Percentiles rank a stretch among this genome's conserved stretches.
Conservation (phyloP, 2,797 vertebrate species). For the Xenops minutus region DNA sequence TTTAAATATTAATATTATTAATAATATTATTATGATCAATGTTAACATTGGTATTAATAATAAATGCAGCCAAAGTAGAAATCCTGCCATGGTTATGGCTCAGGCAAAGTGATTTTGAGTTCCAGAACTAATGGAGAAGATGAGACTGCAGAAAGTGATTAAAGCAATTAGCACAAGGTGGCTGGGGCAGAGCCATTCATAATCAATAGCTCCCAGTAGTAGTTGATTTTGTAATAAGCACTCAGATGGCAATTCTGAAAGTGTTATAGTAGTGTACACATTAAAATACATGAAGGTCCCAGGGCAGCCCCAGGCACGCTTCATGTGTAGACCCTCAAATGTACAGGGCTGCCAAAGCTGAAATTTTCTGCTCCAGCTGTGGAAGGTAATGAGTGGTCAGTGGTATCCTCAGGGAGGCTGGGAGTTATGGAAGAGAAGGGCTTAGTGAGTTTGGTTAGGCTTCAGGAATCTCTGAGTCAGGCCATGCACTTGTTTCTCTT, state of each 20-base stretch:
- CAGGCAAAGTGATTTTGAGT: neutral
- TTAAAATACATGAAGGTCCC: neutral
- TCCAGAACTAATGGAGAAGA: neutral
- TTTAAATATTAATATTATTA: neutral
- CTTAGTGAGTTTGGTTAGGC: neutral
- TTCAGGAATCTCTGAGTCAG: neutral
- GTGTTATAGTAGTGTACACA: accelerated
- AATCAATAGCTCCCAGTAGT: neutral
- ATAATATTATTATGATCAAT: neutral
- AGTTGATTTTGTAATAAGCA: neutral
- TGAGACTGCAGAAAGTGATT: neutral
- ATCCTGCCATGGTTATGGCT: neutral
- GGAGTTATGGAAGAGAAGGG: neutral
- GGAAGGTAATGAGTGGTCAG: neutral
- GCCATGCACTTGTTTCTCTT: neutral
- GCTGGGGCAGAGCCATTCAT: neutral
- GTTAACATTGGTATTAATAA: neutral
- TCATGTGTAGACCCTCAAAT: neutral
- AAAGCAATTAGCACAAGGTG: neutral
- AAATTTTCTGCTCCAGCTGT: neutral
- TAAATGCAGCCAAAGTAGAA: neutral
- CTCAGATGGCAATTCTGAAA: neutral
- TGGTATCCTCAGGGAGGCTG: neutral
- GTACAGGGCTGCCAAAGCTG: neutral
- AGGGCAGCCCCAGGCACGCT: neutral